Evolutionary conservation across 2,888 invertebrate genomes (phyloP).

Genomic region (Fragum sueziense): DNA sequence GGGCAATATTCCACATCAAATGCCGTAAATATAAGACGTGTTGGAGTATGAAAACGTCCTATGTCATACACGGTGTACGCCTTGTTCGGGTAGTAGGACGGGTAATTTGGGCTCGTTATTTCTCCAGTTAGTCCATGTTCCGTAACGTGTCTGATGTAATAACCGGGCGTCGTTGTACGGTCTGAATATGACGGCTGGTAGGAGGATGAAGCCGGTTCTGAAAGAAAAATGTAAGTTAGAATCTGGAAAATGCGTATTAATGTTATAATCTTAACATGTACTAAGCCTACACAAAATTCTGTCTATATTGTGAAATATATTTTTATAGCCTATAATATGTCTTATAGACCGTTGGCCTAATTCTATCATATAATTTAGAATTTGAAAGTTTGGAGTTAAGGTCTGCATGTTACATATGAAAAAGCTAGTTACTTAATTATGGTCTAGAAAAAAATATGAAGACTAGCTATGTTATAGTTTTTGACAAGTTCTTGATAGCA

Average conservation of each 20-base stretch:
- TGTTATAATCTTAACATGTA: not conserved
- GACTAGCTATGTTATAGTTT: too few species aligned
- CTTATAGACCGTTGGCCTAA: too few species aligned
- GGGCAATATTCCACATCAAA: constrained; percentile 1
- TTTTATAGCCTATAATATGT: too few species aligned
- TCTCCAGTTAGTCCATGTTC: not conserved
- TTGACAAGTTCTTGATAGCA: too few species aligned
- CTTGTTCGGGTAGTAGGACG: not conserved
- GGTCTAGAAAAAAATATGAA: too few species aligned
- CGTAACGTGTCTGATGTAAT: not conserved
- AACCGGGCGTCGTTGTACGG: not conserved
- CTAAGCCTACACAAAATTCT: not conserved
- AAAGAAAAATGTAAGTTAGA: not conserved
- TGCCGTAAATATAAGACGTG: not conserved
- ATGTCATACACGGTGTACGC: not conserved
- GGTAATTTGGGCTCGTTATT: constrained; percentile 3
- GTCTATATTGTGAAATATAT: not conserved
- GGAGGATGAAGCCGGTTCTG: not conserved
- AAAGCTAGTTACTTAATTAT: too few species aligned
- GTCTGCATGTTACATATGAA: too few species aligned
- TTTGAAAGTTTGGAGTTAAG: too few species aligned
- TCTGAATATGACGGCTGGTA: not conserved
- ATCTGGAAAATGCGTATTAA: not conserved
- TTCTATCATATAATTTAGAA: too few species aligned
- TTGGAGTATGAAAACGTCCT: not conserved